These are phyloP conservation scores for Lucilia sericata DNA, from an alignment of 1,140 invertebrate genomes.

Conservation along the genomic window DNA sequence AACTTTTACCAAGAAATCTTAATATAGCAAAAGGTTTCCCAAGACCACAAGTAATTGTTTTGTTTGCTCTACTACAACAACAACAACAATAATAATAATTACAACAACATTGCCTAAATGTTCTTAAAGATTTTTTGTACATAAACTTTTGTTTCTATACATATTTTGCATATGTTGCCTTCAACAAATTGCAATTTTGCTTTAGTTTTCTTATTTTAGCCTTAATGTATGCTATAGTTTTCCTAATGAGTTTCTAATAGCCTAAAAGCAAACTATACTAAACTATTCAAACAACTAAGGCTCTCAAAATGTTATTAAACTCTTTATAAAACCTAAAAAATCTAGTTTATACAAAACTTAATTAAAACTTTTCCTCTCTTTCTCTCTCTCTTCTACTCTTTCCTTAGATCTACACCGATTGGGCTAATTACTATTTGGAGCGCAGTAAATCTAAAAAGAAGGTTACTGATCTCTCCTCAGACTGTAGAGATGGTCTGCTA, in stretches of 20 bases:
- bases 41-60: too few relatives aligned
- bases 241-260: conserved; percentile 56
- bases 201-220: background rate
- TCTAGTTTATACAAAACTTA: too few relatives aligned
- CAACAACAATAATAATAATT: too few relatives aligned
- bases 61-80: too few relatives aligned
- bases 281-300: too few relatives aligned
- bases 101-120: background rate
- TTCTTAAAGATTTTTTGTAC: background rate
- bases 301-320: too few relatives aligned
- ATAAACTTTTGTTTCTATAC: background rate
- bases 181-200: background rate
- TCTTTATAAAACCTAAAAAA: too few relatives aligned
- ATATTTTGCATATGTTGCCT: conserved; percentile 23
- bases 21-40: too few relatives aligned
- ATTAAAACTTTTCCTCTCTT: too few relatives aligned
- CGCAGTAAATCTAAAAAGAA: conserved; percentile 86
- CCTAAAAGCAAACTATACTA: background rate
- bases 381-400: too few relatives aligned
- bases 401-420: conserved; percentile 94
- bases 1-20: too few relatives aligned
- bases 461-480: conserved; percentile 86
- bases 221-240: background rate
- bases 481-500: conserved; percentile 91
- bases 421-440: conserved; percentile 97